Evolutionary conservation across 2,113 vertebrate species (phyloP), one percentile per base, ranked within the genome.

Genomic region (Struthio camelus): DNA sequence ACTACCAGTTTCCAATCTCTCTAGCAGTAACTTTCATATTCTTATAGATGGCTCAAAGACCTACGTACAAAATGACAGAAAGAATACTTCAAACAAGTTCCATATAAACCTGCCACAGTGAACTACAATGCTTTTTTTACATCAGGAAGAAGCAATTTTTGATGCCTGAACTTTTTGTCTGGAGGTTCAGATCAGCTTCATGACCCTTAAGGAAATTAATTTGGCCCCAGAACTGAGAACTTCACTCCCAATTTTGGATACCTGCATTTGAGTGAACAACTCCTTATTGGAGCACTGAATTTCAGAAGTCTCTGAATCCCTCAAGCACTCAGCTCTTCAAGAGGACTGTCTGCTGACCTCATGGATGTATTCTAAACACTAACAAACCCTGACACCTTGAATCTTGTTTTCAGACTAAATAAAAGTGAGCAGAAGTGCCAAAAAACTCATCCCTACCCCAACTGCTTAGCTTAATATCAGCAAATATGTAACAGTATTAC

Each of bases 51-150:
- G 59, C 70, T 95, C 66, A 72, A 48, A 86, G 50, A 85, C 40
- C 22, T 69, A 95, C 93, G 80, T 48, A 76, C 36, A 94, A 94
- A 92, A 87, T 48, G 72, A 88, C 91, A 85, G 78, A 81, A 85
- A 72, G 42, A 88, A 91, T 50, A 77, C 72, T 81, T 96, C 65
- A 87, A 80, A 81, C 48, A 70, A 0, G 0, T 64, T n/a, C 61
- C 56, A 56, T 25, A 90, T 65, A 87, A 80, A 51, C 73, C 77
- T 44, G 24, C 12, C 76, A 22, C 48, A n/a, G 65, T 51, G 56
- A 93, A 80, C 42, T 38, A 59, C 14, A 32, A 70, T 5, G 1
- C 6, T 32, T 2, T 16, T 69, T 80, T 67, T 38, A 71, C n/a
- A 27, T 18, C 4, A 53, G 38, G 56, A 83, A 56, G 50, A 67